phyloP scores from a whole-genome alignment of 2,888 invertebrate species.

The Stenotaenia linearis region DNA sequence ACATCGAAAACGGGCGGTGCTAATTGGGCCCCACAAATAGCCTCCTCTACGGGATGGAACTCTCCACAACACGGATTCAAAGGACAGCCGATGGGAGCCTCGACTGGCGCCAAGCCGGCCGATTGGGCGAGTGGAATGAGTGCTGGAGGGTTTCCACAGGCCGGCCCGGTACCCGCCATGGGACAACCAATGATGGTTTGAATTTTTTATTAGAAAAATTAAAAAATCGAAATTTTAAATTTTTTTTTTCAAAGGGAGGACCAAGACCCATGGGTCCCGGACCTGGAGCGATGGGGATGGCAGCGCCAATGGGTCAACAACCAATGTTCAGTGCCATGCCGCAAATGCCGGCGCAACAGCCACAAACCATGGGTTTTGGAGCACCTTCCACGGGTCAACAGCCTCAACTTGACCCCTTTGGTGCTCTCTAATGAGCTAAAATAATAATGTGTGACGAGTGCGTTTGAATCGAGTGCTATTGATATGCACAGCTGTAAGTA shows the following conservation, averaged over 20 bases:
- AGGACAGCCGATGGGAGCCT: slow-evolving; percentile 26
- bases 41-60: slow-evolving; percentile 36
- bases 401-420: slow-evolving; percentile 36
- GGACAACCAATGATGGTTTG: slow-evolving; percentile 26
- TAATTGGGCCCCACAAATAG: slow-evolving; percentile 70
- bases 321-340: slow-evolving; percentile 30
- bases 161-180: slow-evolving; percentile 9
- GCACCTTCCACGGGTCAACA: background rate
- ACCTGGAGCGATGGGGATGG: slow-evolving; percentile 28
- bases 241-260: slow-evolving; percentile 36
- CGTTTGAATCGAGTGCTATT: background rate
- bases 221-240: background rate
- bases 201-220: background rate
- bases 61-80: slow-evolving; percentile 36
- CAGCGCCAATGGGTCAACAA: slow-evolving; percentile 30
- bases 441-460: background rate
- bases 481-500: background rate
- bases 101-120: slow-evolving; percentile 31
- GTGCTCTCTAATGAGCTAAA: slow-evolving; percentile 33
- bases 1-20: slow-evolving; percentile 66
- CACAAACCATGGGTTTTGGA: background rate
- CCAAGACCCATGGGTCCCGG: slow-evolving; percentile 56
- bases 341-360: slow-evolving; percentile 27
- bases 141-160: slow-evolving; percentile 33
- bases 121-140: slow-evolving; percentile 35